Percentiles rank a stretch among this genome's conserved stretches.
Conservation (phyloP, 1,140 invertebrate species). For the Nephotettix cincticeps region DNA sequence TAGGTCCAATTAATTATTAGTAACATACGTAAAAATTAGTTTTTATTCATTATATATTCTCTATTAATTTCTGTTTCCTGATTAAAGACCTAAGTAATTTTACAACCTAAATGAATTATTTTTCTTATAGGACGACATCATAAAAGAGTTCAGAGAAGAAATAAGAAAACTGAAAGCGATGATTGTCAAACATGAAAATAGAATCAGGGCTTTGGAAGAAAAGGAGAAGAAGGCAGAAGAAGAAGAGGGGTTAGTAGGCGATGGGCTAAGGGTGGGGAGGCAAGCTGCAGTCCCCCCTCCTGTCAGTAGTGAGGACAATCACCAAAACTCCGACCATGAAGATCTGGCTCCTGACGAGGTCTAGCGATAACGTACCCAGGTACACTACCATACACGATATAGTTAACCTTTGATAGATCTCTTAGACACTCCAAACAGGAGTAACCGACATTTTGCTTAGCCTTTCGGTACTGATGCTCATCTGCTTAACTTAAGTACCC, state of each 20-base stretch:
- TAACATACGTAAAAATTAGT: no score
- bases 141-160: conserved; percentile 82
- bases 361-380: conserved; percentile 4
- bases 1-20: no score
- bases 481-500: not conserved
- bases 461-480: not conserved
- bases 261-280: not conserved
- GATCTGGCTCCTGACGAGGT: conserved; percentile 38
- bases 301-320: conserved; percentile 5
- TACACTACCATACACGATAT: no score
- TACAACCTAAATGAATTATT: no score
- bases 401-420: no score
- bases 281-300: not conserved
- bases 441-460: not conserved
- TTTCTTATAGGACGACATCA: conserved; percentile 56
- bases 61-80: no score
- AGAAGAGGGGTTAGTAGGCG: conserved; percentile 16
- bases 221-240: conserved; percentile 33
- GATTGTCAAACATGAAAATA: conserved; percentile 91
- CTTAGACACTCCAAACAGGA: no score
- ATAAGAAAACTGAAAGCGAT: conserved; percentile 90
- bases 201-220: conserved; percentile 73
- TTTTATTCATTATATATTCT: no score
- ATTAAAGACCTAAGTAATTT: no score
- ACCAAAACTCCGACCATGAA: conserved; percentile 11